These are phyloP conservation scores for Oryzias sinensis DNA, from an alignment of 2,797 vertebrate species.

Conservation along the genomic window DNA sequence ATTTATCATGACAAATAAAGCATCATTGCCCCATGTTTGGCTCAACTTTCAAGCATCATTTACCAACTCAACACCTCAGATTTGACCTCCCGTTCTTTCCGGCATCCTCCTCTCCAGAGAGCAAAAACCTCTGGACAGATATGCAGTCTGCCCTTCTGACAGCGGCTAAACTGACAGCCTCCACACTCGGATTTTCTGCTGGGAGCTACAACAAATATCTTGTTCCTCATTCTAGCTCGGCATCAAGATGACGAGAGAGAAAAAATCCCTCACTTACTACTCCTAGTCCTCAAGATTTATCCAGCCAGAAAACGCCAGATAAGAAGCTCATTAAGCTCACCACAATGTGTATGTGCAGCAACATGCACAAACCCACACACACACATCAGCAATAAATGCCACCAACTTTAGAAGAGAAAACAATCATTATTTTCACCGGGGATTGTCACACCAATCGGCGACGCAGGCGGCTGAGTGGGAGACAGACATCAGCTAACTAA, in stretches of 20 bases:
- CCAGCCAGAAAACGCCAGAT: constrained; percentile 9
- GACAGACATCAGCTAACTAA: constrained; percentile 37
- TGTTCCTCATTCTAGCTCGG: constrained; percentile 6
- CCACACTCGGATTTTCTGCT: constrained; percentile 18
- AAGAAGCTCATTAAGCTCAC: constrained; percentile 27
- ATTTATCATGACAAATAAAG: not conserved
- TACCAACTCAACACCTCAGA: constrained; percentile 8
- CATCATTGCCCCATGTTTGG: constrained; percentile 2
- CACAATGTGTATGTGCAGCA: constrained; percentile 5
- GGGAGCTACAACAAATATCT: constrained; percentile 7
- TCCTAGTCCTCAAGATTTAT: constrained; percentile 4
- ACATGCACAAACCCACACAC: constrained; percentile 20
- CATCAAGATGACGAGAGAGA: constrained; percentile 8
- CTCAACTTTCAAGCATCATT: constrained; percentile 1
- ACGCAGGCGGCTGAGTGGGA: constrained; percentile 36
- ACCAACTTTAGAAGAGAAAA: constrained; percentile 20
- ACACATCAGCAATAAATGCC: not conserved
- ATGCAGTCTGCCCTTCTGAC: constrained; percentile 12
- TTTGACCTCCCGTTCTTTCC: constrained; percentile 8
- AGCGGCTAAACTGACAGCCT: constrained; percentile 21
- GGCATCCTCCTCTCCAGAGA: constrained; percentile 16
- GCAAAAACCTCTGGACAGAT: constrained; percentile 15
- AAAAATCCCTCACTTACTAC: constrained; percentile 8
- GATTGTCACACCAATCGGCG: constrained; percentile 16
- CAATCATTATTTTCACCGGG: constrained; percentile 23